Evolutionary conservation across 2,113 vertebrate species (phyloP).

Genomic region (Chrysemys picta): DNA sequence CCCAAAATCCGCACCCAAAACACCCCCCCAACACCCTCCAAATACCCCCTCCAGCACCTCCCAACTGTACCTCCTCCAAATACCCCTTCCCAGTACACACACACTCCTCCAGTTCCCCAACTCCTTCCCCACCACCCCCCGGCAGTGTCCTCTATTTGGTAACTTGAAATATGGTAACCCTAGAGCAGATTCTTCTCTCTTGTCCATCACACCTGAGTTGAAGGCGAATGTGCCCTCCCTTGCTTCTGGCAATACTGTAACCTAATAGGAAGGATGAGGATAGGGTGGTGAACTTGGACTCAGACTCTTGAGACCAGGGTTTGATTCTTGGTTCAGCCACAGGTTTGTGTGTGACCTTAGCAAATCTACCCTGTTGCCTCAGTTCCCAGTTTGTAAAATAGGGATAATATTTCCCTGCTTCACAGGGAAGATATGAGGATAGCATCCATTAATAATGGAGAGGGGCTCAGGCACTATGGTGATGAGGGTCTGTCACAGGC

Average conservation of each 20-base stretch:
- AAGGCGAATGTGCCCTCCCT: neutral
- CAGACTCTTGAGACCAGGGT: neutral
- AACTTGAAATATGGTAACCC: neutral
- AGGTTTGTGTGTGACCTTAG: neutral
- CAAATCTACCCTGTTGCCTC: neutral
- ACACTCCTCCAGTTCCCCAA: too few species aligned
- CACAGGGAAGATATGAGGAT: neutral
- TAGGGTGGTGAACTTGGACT: accelerated
- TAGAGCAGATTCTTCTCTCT: neutral
- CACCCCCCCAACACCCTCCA: too few species aligned
- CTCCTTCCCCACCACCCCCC: neutral
- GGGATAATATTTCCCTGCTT: neutral
- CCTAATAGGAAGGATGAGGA: neutral
- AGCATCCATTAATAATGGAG: neutral
- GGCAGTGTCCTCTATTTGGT: neutral
- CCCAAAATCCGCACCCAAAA: too few species aligned
- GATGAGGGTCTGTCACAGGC: neutral
- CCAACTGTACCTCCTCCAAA: too few species aligned
- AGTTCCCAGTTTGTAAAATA: neutral
- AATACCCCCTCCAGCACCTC: too few species aligned
- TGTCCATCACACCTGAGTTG: accelerated
- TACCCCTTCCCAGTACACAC: too few species aligned
- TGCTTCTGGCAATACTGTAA: neutral
- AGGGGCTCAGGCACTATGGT: neutral
- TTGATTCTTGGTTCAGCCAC: neutral